These are phyloP conservation scores for Dryobotodes eremita DNA, from an alignment of 2,888 invertebrate genomes.

Conservation along the genomic window DNA sequence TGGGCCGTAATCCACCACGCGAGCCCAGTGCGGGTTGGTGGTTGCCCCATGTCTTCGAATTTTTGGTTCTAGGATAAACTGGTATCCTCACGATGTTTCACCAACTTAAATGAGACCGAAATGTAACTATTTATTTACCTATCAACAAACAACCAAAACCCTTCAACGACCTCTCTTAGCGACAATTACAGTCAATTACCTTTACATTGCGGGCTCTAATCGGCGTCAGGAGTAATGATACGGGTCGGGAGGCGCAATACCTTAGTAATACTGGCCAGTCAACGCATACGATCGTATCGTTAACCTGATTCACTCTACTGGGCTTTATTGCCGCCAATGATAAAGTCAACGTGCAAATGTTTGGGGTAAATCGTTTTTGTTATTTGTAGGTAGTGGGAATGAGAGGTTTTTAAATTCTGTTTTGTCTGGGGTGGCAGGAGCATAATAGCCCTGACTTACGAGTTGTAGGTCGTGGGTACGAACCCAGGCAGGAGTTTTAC, in stretches of 20 bases:
- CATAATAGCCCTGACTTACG: too few species aligned
- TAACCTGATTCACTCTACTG: conserved; percentile 53
- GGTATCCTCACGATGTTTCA: too few species aligned
- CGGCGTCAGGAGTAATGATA: conserved; percentile 44
- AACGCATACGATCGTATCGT: conserved; percentile 59
- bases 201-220: conserved; percentile 52
- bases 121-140: conserved; percentile 15
- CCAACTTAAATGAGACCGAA: not conserved
- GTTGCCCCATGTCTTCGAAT: not conserved
- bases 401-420: conserved; percentile 15
- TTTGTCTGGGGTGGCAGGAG: not conserved
- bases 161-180: conserved; percentile 26
- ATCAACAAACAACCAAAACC: conserved; percentile 32
- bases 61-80: not conserved
- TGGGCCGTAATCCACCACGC: too few species aligned
- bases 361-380: conserved; percentile 35
- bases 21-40: too few species aligned
- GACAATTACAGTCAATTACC: conserved; percentile 55
- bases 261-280: conserved; percentile 56
- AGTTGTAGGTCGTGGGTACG: too few species aligned
- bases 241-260: conserved; percentile 43
- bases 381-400: not conserved
- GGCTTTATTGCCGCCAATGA: conserved; percentile 67
- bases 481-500: too few species aligned
- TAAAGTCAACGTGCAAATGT: conserved; percentile 60